phyloP scores from a whole-genome alignment of 2,113 vertebrate genomes.

The Cryptotis parvus region DNA sequence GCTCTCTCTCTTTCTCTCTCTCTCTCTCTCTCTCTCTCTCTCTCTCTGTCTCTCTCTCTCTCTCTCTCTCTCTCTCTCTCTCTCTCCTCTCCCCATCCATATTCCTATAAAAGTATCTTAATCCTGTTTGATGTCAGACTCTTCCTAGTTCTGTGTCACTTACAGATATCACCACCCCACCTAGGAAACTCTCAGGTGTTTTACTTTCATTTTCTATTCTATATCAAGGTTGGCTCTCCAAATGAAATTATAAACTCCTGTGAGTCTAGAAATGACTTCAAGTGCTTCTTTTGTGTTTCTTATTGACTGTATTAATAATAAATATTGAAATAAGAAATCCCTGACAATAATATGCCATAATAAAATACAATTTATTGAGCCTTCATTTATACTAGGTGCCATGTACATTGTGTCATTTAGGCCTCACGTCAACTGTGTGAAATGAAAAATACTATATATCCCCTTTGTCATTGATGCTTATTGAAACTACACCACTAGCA shows the following conservation, averaged over 20 bases:
- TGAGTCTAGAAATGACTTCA: constrained; percentile 37
- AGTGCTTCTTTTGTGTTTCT: constrained; percentile 22
- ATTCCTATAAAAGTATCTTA: not conserved
- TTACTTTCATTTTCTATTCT: not conserved
- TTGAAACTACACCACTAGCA: not conserved
- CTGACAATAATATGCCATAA: constrained; percentile 26
- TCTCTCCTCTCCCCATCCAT: not conserved
- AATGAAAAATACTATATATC: not conserved
- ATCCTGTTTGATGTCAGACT: constrained; percentile 6
- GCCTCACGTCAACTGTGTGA: not conserved
- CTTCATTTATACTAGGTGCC: not conserved
- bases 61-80: not conserved
- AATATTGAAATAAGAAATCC: constrained; percentile 22
- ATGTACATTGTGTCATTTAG: not conserved
- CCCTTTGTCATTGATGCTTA: not conserved
- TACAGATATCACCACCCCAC: not conserved
- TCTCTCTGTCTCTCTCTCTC: not conserved
- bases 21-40: not conserved
- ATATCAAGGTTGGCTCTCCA: not conserved
- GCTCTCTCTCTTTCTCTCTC: not conserved
- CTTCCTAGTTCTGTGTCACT: not conserved
- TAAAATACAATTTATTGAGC: not conserved
- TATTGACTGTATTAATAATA: constrained; percentile 20
- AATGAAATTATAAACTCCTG: not conserved
- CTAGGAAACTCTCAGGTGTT: not conserved